Evolutionary conservation across 2,797 vertebrate species (phyloP), one percentile per base, ranked within the genome.

Genomic region (Acropternis orthonyx): DNA sequence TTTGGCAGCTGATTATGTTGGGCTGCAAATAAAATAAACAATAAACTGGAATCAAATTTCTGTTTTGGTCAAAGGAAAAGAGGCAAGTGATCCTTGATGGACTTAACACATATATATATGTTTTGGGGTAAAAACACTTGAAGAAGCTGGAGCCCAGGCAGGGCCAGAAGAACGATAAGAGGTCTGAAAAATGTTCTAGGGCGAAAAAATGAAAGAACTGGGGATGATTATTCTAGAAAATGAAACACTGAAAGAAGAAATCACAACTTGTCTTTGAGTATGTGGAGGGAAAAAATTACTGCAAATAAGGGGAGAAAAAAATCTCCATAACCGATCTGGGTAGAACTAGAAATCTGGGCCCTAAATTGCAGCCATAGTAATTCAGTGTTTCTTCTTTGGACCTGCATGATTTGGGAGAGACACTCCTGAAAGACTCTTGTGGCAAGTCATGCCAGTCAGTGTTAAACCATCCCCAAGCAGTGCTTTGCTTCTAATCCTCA

Each of bases 1-100:
- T 81, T 48, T 84, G 62, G 26, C 71, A 81, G 54, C 22, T 84
- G 69, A 12, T 59, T 68, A 2, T 32, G 13, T 39, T 32, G 59
- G 48, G 30, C 69, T 58, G 30, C 14, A 59, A 72, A 27, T 54
- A 62, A 81, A 21, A 46, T 36, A 81, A 92, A 68, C 34, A 82
- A 52, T 37, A 63, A 91, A 67, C 37, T 78, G 51, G 63, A 88
- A 49, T 8, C 23, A 75, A 79, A 58, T 8, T 72, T 96, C 54
- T 81, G 48, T 67, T 96, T 56, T 79, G 41, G 26, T 44, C 68
- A n/a, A 68, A n/a, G 41, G 20, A 48, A n/a, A 52, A 78, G 36
- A 61, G n/a, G 28, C 34, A 49, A 82, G 49, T 59, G 62, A 89
- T 52, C 58, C 71, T 32, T 78, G 71, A 4, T 23, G 43, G 49